These are phyloP conservation scores for Oxycera nigricornis DNA, from an alignment of 2,888 invertebrate genomes.

Conservation along the genomic window DNA sequence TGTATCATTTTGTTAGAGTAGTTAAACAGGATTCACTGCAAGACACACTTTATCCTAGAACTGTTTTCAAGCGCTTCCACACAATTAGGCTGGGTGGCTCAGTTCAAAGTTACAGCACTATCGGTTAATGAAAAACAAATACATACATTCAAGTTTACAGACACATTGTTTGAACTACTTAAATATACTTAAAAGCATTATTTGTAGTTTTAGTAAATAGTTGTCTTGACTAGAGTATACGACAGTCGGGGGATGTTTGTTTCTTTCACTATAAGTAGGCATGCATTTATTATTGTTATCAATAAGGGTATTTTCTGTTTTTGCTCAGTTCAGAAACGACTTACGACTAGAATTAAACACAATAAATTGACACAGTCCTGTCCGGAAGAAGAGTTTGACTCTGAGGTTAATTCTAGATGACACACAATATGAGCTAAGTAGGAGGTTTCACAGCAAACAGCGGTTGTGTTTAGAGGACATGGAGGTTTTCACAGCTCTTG, in stretches of 20 bases:
- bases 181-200: not conserved
- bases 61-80: no score
- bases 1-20: conserved; percentile 1
- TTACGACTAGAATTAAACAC: conserved; percentile 3
- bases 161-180: not conserved
- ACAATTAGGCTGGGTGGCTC: no score
- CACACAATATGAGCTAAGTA: no score
- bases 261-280: not conserved
- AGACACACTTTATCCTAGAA: not conserved
- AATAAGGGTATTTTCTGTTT: not conserved
- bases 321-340: not conserved
- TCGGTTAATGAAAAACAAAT: not conserved
- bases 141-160: not conserved
- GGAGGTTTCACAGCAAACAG: no score
- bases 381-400: not conserved
- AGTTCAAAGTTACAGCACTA: not conserved
- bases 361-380: conserved; percentile 39
- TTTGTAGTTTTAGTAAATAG: not conserved
- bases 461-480: conserved; percentile 70
- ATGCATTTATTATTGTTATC: not conserved
- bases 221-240: not conserved
- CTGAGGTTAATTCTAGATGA: not conserved
- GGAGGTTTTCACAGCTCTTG: conserved; percentile 86
- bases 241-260: conserved; percentile 9
- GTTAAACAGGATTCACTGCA: not conserved